Evolutionary conservation across 2,888 invertebrate species (phyloP), one percentile per base, ranked within the genome.

Genomic region (Stenichneumon culpator): DNA sequence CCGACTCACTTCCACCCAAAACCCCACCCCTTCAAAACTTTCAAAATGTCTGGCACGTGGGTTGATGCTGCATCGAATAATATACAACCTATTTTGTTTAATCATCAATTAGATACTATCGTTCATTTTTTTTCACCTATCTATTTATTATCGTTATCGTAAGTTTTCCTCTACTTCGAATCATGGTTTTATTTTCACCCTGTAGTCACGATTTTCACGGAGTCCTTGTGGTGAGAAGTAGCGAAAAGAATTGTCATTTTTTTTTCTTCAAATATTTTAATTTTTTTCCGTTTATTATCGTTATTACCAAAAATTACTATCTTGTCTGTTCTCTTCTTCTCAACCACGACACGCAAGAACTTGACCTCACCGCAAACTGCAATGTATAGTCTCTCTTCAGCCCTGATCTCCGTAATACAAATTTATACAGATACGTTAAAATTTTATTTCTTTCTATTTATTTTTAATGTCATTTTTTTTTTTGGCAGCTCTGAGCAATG

Each of bases 281-380:
- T 52, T 67, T 72, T 11, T 16, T 11, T 22, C 11, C 11, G 11
- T 69, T 77, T 11, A 25, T 63, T 69, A 2, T 36, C 39, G 54
- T 47, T 28, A 28, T 78, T 16, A 47, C 39, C 79, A 16, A 78
- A 32, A 78, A 19, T 28, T 19, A 63, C 47, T 28, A 77, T 78
- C 67, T 73, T 44, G 70, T 86, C 79, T 83, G 78, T 87, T 86
- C 86, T 68, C 84, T 83, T 86, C 85, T 88, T 79, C 83, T 87
- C 69, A 84, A 86, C 84, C 87, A 87, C 87, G 82, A 86, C 86
- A 86, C 87, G 86, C 88, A 83, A 85, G 74, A 74, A 84, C 83
- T 86, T 84, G 84, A 86, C 80, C 82, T 87, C 88, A 88, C 79
- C 79, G 86, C 87, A 79, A 87, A 83, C 74, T 84, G 85, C 85